These are phyloP conservation scores for Chauna torquata DNA, from an alignment of 2,113 vertebrate species.

Conservation along the genomic window DNA sequence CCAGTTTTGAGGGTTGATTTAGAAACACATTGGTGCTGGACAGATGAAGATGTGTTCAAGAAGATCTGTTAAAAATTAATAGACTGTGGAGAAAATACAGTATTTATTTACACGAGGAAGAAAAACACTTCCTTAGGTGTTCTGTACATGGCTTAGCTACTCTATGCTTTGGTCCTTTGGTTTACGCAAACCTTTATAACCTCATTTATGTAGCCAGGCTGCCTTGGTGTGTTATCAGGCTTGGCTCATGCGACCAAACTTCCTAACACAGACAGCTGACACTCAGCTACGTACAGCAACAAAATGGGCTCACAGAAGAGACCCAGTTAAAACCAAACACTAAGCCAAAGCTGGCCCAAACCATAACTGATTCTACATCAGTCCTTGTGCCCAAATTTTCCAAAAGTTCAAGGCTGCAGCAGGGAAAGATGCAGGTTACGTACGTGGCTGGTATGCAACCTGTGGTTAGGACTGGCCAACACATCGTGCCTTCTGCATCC, in stretches of 20 bases:
- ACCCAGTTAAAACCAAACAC: neutral
- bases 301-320: neutral
- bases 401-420: neutral
- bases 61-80: neutral
- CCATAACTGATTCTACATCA: neutral
- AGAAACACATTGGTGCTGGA: neutral
- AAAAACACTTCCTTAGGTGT: neutral
- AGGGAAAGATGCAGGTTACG: neutral
- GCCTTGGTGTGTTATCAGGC: neutral
- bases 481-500: rapidly evolving
- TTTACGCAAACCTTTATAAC: neutral
- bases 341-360: neutral
- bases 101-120: neutral
- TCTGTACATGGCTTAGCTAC: neutral
- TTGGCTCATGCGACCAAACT: neutral
- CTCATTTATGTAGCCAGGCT: neutral
- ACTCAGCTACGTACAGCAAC: neutral
- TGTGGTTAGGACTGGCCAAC: neutral
- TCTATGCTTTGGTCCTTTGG: neutral
- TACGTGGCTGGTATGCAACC: neutral
- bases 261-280: neutral
- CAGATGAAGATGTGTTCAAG: neutral
- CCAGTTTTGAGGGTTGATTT: neutral
- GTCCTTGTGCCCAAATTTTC: neutral
- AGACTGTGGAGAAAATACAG: neutral